Evolutionary conservation across 2,797 vertebrate genomes (phyloP).

Genomic region (Paramormyrops hopkinsi): DNA sequence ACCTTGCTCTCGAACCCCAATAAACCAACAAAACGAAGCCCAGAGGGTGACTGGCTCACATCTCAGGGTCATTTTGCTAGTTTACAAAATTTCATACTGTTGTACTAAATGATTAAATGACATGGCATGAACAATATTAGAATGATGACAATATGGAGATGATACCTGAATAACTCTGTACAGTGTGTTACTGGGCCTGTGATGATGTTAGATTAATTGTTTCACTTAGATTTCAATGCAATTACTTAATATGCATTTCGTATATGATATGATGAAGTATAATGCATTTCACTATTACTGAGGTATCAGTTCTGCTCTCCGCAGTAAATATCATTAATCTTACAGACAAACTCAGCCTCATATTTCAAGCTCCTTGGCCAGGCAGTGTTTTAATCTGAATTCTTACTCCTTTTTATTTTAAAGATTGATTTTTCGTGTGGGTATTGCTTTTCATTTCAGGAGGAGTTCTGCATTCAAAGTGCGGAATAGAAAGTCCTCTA

Average conservation of each 20-base stretch:
- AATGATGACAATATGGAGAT: not conserved
- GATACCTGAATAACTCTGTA: not conserved
- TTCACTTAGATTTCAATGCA: not conserved
- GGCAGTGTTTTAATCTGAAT: constrained; percentile 68
- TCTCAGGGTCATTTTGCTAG: not conserved
- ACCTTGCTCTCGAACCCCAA: not conserved
- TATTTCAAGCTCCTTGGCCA: constrained; percentile 61
- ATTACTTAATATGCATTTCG: not conserved
- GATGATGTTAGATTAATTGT: not conserved
- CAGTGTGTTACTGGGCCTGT: not conserved
- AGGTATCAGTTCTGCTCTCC: constrained; percentile 29
- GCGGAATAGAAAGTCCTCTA: constrained; percentile 42
- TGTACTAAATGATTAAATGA: not conserved
- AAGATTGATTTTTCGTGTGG: constrained; percentile 66
- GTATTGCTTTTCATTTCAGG: constrained; percentile 72
- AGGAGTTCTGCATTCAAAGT: constrained; percentile 47
- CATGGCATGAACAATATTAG: not conserved
- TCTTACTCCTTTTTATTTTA: constrained; percentile 52
- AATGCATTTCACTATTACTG: not conserved
- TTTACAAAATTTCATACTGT: not conserved
- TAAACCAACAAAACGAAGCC: not conserved
- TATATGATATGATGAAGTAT: not conserved
- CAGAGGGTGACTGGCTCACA: not conserved
- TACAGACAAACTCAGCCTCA: constrained; percentile 60
- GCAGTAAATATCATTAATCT: constrained; percentile 64